Percentiles rank a stretch among this genome's conserved stretches.
phyloP scores from a whole-genome alignment of 2,888 invertebrate species.

The Pammene fasciana region DNA sequence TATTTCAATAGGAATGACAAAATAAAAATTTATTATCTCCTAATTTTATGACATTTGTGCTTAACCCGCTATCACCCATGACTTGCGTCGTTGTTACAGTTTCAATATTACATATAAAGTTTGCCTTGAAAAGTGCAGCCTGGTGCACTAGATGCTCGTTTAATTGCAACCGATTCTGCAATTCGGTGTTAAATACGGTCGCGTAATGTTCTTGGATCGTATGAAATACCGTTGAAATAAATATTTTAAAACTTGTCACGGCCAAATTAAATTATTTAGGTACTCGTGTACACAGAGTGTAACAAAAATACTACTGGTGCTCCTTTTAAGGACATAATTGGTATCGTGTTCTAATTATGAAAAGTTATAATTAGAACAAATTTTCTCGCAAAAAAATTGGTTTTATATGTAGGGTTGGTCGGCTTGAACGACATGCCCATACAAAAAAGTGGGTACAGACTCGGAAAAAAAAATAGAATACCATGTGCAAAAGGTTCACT shows the following conservation, averaged over 20 bases:
- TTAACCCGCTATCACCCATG: slow-evolving; percentile 4
- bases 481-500: too few species aligned
- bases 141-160: slow-evolving; percentile 41
- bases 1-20: too few species aligned
- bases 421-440: too few species aligned
- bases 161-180: slow-evolving; percentile 41
- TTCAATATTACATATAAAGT: slow-evolving; percentile 40
- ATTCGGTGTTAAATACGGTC: slow-evolving; percentile 33
- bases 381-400: too few species aligned
- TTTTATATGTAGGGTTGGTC: too few species aligned
- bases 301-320: background rate
- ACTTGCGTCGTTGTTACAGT: background rate
- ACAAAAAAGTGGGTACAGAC: too few species aligned
- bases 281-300: background rate
- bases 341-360: too few species aligned
- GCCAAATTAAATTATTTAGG: slow-evolving; percentile 5
- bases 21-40: too few species aligned
- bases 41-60: background rate
- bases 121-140: slow-evolving; percentile 41
- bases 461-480: too few species aligned
- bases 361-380: too few species aligned
- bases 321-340: too few species aligned
- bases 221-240: slow-evolving; percentile 24
- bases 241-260: slow-evolving; percentile 18
- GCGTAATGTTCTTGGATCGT: slow-evolving; percentile 23